phyloP scores from a whole-genome alignment of 2,113 vertebrate species.

The Pontoporia blainvillei region DNA sequence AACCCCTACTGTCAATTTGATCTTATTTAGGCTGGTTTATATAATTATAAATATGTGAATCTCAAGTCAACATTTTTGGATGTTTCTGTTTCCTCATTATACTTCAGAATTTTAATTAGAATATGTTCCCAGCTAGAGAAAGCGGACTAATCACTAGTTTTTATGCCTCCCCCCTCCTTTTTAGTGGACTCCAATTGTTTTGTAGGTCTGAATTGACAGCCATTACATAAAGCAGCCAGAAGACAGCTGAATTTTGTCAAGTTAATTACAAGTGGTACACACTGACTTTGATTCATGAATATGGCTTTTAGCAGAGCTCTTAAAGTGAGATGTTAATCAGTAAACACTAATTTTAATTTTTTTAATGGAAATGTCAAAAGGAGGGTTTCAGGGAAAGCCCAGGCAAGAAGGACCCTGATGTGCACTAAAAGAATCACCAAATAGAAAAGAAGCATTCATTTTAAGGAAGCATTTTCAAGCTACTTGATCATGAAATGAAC shows the following conservation, averaged over 20 bases:
- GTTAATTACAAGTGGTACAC: slow-evolving; percentile 65
- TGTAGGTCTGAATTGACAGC: slow-evolving; percentile 29
- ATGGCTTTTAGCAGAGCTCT: slow-evolving; percentile 63
- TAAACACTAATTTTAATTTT: slow-evolving; percentile 27
- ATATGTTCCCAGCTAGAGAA: slow-evolving; percentile 8
- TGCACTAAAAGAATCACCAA: slow-evolving; percentile 21
- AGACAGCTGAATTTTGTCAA: slow-evolving; percentile 55
- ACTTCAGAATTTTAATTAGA: slow-evolving; percentile 36
- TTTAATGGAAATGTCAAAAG: slow-evolving; percentile 65
- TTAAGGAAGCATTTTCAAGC: slow-evolving; percentile 21
- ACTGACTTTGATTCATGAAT: slow-evolving; percentile 70
- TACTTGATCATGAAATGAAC: slow-evolving; percentile 34
- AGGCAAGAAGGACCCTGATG: slow-evolving; percentile 40
- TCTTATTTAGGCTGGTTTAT: background rate
- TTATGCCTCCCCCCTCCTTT: background rate
- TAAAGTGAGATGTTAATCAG: slow-evolving; percentile 64
- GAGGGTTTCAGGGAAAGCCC: background rate
- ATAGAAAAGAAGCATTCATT: slow-evolving; percentile 23
- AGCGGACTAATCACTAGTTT: background rate
- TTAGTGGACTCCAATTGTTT: slow-evolving; percentile 36
- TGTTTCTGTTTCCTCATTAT: background rate
- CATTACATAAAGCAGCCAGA: slow-evolving; percentile 45
- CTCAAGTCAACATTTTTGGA: background rate
- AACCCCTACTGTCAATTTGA: background rate
- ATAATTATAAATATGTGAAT: background rate